Evolutionary conservation across 2,113 vertebrate species (phyloP).

Genomic region (human): GRCh38 chr2:134453001-134453500

Average conservation of each 20-base stretch:
- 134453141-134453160: constrained; percentile 39
- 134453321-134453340: constrained; percentile 2
- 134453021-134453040: constrained; percentile 59
- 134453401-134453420: constrained; percentile 20
- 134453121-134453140: constrained; percentile 56
- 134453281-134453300: constrained; percentile 35
- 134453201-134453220: neutral
- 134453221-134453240: neutral
- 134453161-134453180: constrained; percentile 8
- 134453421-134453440: constrained; percentile 29
- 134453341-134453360: neutral
- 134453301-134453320: constrained; percentile 29
- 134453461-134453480: constrained; percentile 24
- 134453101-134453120: constrained; percentile 49
- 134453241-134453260: neutral
- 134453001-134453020: constrained; percentile 31
- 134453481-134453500: neutral
- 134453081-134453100: constrained; percentile 60
- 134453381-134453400: neutral
- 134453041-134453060: constrained; percentile 61
- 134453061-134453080: constrained; percentile 48
- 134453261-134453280: neutral
- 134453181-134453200: constrained; percentile 17
- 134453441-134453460: constrained; percentile 10
- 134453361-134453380: neutral